Evolutionary conservation across 2,888 invertebrate species (phyloP).

Genomic region (Lagria hirta): DNA sequence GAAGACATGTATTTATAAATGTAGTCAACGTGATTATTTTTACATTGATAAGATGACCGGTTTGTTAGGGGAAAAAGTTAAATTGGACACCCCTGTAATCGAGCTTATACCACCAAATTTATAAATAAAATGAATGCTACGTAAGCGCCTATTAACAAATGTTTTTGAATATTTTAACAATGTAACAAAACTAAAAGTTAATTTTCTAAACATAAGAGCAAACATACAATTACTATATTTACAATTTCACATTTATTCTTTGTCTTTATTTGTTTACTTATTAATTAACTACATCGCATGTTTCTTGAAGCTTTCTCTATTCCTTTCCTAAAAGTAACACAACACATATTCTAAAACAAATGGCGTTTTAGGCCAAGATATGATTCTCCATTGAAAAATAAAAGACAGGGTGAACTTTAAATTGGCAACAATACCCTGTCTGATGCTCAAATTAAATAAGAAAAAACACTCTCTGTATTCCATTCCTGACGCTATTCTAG

Average conservation of each 20-base stretch:
- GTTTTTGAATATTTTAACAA: constrained; percentile 16
- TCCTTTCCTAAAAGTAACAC: constrained; percentile 26
- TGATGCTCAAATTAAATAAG: constrained; percentile 1
- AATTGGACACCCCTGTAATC: constrained; percentile 13
- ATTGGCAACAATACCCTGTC: constrained; percentile 21
- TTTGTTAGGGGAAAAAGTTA: constrained; percentile 5
- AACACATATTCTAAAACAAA: constrained; percentile 32
- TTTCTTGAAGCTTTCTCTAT: constrained; percentile 23
- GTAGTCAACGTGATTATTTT: constrained; percentile 16
- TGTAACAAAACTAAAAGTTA: constrained; percentile 35
- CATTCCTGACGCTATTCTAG: constrained; percentile 27
- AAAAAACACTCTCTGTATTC: constrained; percentile 18
- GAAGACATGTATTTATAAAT: constrained; percentile 12
- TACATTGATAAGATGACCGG: constrained; percentile 12
- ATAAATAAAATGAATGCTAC: constrained; percentile 17
- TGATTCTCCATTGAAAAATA: too few species aligned
- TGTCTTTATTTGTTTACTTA: constrained; percentile 19
- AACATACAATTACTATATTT: constrained; percentile 44
- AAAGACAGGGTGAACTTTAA: too few species aligned
- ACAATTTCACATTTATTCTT: constrained; percentile 43
- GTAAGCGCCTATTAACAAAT: constrained; percentile 24
- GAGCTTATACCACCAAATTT: constrained; percentile 8
- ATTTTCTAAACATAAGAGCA: constrained; percentile 35
- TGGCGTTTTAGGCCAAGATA: constrained; percentile 43
- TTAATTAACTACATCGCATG: constrained; percentile 18